Percentiles rank a stretch among this genome's conserved stretches.
Conservation (phyloP, 2,797 vertebrate genomes). For the Acipenser oxyrinchus region DNA sequence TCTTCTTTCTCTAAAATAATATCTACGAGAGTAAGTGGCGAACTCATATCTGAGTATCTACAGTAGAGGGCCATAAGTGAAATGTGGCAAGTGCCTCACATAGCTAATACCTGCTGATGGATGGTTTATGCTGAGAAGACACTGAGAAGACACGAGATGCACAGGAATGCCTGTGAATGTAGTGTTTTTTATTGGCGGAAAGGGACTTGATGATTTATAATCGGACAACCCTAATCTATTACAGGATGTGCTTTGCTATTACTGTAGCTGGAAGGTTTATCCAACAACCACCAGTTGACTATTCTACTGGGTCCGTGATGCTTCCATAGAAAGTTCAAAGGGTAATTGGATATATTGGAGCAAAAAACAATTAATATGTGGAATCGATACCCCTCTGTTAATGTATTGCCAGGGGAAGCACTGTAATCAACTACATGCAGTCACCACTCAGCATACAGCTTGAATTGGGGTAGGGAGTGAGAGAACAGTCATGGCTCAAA, state of each 20-base stretch:
- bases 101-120: no score
- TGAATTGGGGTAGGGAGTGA: no score
- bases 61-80: no score
- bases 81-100: no score
- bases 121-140: not conserved
- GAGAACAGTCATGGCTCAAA: no score
- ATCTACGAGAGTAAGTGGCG: no score
- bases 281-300: conserved; percentile 15
- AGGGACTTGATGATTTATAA: not conserved
- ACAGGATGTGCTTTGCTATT: not conserved
- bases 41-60: no score
- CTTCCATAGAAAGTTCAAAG: conserved; percentile 61
- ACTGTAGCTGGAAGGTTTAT: conserved; percentile 4
- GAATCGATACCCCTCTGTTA: conserved; percentile 67
- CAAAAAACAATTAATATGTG: conserved; percentile 68
- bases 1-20: no score
- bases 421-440: conserved; percentile 46
- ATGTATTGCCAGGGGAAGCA: conserved; percentile 62
- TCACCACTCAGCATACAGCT: conserved; percentile 16
- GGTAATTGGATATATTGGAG: conserved; percentile 69
- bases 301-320: conserved; percentile 15
- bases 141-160: not conserved
- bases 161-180: not conserved
- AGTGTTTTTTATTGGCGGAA: not conserved
- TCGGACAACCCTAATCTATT: not conserved